Evolutionary conservation across 2,888 invertebrate genomes (phyloP).

Genomic region (Conchocele bisecta): DNA sequence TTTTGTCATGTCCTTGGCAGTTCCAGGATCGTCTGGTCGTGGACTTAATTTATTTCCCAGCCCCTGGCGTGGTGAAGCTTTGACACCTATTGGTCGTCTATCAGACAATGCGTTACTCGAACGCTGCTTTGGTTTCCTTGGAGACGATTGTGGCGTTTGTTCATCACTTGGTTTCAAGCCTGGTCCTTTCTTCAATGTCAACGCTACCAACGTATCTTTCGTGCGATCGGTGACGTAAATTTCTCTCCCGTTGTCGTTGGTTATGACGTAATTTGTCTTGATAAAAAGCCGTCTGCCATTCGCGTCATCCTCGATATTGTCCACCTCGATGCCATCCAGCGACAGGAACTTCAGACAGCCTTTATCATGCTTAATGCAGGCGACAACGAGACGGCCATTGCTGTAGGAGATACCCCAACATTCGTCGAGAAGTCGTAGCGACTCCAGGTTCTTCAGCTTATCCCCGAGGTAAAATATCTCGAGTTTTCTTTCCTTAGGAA

Average conservation of each 20-base stretch:
- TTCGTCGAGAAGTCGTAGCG: constrained; percentile 54
- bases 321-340: constrained; percentile 52
- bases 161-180: constrained; percentile 25
- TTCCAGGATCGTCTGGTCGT: too few relatives aligned
- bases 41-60: too few relatives aligned
- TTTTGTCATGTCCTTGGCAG: background rate
- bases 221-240: constrained; percentile 56
- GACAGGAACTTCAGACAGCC: constrained; percentile 53
- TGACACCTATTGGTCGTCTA: constrained; percentile 7
- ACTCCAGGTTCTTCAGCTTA: constrained; percentile 52
- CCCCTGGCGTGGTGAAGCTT: background rate
- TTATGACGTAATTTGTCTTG: constrained; percentile 57
- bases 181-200: constrained; percentile 26
- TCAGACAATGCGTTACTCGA: constrained; percentile 47
- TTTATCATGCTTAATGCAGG: constrained; percentile 51
- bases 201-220: constrained; percentile 51
- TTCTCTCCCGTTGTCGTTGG: constrained; percentile 44
- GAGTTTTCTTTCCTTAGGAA: constrained; percentile 55
- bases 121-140: constrained; percentile 32
- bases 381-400: constrained; percentile 48
- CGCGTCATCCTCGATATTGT: constrained; percentile 52
- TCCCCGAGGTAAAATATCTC: constrained; percentile 58
- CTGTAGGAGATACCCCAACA: constrained; percentile 57
- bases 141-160: constrained; percentile 44
- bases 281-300: constrained; percentile 53